Evolutionary conservation across 30 jellyfish, hydroid and myxozoan species (phyloP).

Genomic region (Pseudorhiza aurosa): DNA sequence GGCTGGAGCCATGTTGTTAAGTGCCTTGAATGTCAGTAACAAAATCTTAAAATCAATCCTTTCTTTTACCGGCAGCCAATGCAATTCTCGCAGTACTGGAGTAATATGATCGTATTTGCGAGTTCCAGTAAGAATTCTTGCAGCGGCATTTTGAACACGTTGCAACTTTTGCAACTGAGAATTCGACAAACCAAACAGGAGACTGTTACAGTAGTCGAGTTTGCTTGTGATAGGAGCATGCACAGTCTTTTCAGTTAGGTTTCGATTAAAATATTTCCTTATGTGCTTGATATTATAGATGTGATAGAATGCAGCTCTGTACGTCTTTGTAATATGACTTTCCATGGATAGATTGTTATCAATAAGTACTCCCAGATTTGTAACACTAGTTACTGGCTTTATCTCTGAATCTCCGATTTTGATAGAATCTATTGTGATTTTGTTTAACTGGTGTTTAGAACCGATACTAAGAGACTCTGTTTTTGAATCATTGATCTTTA

Average conservation of each 20-base stretch:
- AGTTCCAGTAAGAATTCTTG: conserved; percentile 19
- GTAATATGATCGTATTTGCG: conserved; percentile 31
- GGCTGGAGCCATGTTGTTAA: conserved; percentile 52
- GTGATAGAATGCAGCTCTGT: conserved; percentile 58
- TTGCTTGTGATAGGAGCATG: conserved; percentile 49
- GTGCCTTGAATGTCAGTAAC: conserved; percentile 53
- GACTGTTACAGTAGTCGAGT: conserved; percentile 54
- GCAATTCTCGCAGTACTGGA: conserved; percentile 38
- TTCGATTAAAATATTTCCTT: conserved; percentile 24
- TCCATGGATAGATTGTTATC: conserved; percentile 39
- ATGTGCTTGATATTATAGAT: conserved; percentile 47
- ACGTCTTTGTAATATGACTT: conserved; percentile 40
- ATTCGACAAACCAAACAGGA: conserved; percentile 34
- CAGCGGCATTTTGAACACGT: conserved; percentile 56
- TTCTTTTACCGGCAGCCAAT: conserved; percentile 71
- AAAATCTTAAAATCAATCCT: conserved; percentile 52
- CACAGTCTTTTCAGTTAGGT: conserved; percentile 38
- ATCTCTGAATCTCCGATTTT: conserved; percentile 47
- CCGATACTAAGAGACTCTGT: conserved; percentile 48
- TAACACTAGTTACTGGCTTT: conserved; percentile 37
- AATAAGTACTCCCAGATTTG: conserved; percentile 36
- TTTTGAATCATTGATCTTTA: conserved; percentile 43
- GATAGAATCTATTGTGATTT: conserved; percentile 25
- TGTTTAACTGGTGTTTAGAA: conserved; percentile 28
- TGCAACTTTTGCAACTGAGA: conserved; percentile 40